phyloP scores from a whole-genome alignment of 2,888 invertebrate genomes.

The Calephelis perditalis region DNA sequence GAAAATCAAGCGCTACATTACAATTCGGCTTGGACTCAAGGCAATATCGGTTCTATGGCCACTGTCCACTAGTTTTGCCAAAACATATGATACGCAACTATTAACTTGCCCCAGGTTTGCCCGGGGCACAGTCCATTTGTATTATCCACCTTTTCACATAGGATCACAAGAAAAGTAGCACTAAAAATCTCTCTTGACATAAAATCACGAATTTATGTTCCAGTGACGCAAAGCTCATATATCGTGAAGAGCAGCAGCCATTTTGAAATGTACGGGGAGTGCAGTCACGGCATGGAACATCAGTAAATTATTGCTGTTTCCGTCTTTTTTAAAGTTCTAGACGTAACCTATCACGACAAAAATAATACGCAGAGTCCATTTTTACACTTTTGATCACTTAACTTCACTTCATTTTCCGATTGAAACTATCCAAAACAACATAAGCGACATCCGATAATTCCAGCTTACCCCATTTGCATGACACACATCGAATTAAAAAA shows the following conservation, averaged over 20 bases:
- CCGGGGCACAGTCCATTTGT: constrained; percentile 51
- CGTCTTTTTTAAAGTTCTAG: constrained; percentile 45
- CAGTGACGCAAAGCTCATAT: constrained; percentile 80
- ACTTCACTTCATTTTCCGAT: constrained; percentile 69
- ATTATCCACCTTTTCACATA: constrained; percentile 59
- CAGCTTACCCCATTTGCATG: constrained; percentile 86
- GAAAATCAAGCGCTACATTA: constrained; percentile 71
- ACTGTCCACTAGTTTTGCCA: constrained; percentile 66
- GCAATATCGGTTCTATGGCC: constrained; percentile 75
- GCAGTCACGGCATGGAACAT: constrained; percentile 78
- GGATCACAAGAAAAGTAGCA: constrained; percentile 59
- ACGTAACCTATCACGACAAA: constrained; percentile 47
- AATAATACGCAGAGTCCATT: constrained; percentile 67
- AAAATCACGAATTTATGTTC: constrained; percentile 73
- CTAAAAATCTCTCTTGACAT: constrained; percentile 58
- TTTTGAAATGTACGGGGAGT: constrained; percentile 79
- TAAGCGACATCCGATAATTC: constrained; percentile 78
- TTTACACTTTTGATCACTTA: constrained; percentile 65
- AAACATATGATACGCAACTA: constrained; percentile 76
- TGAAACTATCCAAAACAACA: constrained; percentile 78
- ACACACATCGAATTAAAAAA: constrained; percentile 83
- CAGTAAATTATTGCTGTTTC: constrained; percentile 64
- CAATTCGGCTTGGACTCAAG: constrained; percentile 70
- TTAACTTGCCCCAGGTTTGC: constrained; percentile 52
- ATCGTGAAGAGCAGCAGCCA: constrained; percentile 79